These are phyloP conservation scores for Stegophylla sp. DNA, from an alignment of 2,888 invertebrate genomes.

Conservation along the genomic window DNA sequence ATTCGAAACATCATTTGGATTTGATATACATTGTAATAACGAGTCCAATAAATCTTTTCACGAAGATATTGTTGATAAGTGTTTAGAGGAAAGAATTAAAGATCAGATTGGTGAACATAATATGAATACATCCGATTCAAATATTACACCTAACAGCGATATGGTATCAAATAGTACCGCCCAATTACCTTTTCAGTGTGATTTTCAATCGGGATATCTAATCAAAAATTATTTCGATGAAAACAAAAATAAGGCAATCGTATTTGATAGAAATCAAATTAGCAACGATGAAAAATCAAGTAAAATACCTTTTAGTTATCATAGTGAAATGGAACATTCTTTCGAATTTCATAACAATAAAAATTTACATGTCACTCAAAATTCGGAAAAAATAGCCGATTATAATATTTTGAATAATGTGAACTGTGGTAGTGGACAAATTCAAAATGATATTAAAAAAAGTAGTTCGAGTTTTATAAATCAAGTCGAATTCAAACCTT, in stretches of 20 bases:
- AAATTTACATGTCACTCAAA: neutral
- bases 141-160: neutral
- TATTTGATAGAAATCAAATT: neutral
- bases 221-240: constrained; percentile 47
- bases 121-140: neutral
- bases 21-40: constrained; percentile 45
- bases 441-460: neutral
- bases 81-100: constrained; percentile 48
- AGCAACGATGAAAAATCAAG: neutral
- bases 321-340: neutral
- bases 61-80: constrained; percentile 49
- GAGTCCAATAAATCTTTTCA: constrained; percentile 36
- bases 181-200: constrained; percentile 18
- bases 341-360: constrained; percentile 15
- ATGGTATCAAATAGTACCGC: constrained; percentile 1
- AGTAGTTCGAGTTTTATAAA: constrained; percentile 4
- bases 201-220: constrained; percentile 40
- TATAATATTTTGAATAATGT: neutral
- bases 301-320: neutral
- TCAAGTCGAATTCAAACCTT: neutral
- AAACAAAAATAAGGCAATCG: constrained; percentile 22
- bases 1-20: constrained; percentile 50
- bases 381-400: neutral
- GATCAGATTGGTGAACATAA: constrained; percentile 28
- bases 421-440: neutral